Percentiles rank a stretch among this genome's conserved stretches.
phyloP scores from a whole-genome alignment of 2,113 vertebrate species.

The Machaerirhynchus nigripectus region DNA sequence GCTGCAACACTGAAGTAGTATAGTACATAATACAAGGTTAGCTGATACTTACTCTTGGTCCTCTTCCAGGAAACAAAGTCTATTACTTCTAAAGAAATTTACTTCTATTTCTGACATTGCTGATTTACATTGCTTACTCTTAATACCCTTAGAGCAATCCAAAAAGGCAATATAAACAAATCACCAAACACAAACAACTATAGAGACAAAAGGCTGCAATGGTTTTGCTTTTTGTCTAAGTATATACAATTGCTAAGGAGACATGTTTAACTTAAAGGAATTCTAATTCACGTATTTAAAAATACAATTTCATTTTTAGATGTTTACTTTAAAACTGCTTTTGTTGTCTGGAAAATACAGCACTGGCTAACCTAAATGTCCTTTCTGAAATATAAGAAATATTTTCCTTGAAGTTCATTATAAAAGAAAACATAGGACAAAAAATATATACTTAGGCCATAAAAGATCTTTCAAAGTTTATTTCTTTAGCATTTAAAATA shows the following conservation, averaged over 20 bases:
- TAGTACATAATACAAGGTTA: neutral
- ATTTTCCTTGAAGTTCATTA: neutral
- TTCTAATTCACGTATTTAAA: neutral
- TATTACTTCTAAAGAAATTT: neutral
- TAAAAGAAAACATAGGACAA: constrained; percentile 20
- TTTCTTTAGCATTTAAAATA: constrained; percentile 52
- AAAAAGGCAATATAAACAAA: neutral
- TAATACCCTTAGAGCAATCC: neutral
- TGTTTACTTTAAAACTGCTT: neutral
- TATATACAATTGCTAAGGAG: constrained; percentile 4
- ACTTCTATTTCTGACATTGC: neutral
- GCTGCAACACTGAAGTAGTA: neutral
- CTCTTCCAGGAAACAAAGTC: constrained; percentile 13
- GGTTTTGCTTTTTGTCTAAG: neutral
- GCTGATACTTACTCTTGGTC: neutral
- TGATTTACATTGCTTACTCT: neutral
- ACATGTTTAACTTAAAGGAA: neutral
- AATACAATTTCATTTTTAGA: neutral
- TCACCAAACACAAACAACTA: neutral
- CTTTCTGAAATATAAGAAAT: neutral
- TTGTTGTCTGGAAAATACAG: neutral
- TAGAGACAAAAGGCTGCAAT: neutral
- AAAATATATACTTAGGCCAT: neutral
- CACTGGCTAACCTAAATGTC: neutral
- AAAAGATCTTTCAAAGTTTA: constrained; percentile 32